A percentile compares a stretch with the other conserved stretches of the same genome.
Evolutionary conservation across 2,797 vertebrate species (phyloP).

Genomic region (Leucoraja ocellata): DNA sequence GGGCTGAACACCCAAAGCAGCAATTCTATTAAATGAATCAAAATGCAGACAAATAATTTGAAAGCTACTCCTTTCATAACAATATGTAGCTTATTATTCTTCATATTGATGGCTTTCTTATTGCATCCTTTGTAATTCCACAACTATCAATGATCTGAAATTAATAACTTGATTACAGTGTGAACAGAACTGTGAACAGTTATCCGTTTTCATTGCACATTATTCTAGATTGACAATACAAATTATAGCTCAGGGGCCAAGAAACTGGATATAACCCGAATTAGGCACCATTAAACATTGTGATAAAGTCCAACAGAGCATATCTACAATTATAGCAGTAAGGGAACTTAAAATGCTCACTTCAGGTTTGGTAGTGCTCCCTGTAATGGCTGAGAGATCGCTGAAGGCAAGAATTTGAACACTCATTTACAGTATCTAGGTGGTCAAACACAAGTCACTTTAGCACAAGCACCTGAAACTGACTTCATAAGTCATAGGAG

Average conservation of each 20-base stretch:
- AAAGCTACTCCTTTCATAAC: neutral
- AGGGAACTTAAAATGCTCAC: neutral
- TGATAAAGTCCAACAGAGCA: neutral
- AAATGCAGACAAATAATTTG: neutral
- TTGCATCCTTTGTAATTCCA: neutral
- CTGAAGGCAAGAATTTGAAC: neutral
- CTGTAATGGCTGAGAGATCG: neutral
- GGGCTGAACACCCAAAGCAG: neutral
- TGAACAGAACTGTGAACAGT: neutral
- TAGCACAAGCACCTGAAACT: neutral
- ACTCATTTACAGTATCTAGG: neutral
- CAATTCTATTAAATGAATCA: neutral
- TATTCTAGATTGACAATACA: neutral
- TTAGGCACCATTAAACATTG: neutral
- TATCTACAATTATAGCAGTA: neutral
- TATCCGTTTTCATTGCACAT: neutral
- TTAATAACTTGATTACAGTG: neutral
- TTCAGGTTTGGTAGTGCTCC: neutral
- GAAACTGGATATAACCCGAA: neutral
- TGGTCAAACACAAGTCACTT: neutral
- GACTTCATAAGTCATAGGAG: no score
- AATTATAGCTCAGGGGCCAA: neutral
- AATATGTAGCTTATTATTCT: neutral
- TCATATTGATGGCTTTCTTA: neutral
- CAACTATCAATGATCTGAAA: slow-evolving; percentile 6